These are phyloP conservation scores for Phylloscopus whistleri DNA, from an alignment of 2,113 vertebrate genomes.

Conservation along the genomic window DNA sequence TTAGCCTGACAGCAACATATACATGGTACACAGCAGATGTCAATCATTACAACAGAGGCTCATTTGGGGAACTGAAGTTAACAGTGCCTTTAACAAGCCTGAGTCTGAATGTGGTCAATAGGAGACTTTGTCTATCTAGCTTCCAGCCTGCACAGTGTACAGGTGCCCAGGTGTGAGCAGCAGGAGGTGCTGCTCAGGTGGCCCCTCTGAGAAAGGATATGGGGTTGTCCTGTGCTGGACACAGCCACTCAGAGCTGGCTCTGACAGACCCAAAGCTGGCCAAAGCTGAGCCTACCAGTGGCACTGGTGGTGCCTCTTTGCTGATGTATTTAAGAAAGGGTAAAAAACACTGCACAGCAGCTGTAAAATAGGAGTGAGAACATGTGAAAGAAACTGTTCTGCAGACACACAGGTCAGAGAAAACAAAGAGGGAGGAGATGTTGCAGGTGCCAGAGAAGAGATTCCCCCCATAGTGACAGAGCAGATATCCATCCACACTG, in stretches of 20 bases:
- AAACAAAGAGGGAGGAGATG: not conserved
- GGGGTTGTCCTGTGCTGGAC: not conserved
- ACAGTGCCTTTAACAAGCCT: not conserved
- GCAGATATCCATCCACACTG: not conserved
- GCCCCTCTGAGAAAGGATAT: not conserved
- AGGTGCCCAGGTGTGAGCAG: not conserved
- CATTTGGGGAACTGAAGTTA: not conserved
- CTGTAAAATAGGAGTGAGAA: not conserved
- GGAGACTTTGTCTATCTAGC: not conserved
- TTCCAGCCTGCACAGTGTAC: not conserved
- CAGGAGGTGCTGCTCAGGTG: not conserved
- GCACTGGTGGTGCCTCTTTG: not conserved
- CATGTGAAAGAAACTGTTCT: not conserved
- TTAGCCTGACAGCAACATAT: not conserved
- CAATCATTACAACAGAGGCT: not conserved
- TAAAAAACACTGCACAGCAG: not conserved
- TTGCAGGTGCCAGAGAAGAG: not conserved
- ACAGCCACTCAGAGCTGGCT: not conserved
- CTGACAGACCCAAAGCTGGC: not conserved
- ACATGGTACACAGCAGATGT: not conserved
- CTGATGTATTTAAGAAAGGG: not conserved
- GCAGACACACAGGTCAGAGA: not conserved
- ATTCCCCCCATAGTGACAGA: not conserved
- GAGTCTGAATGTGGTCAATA: not conserved
- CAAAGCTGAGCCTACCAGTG: not conserved